Evolutionary conservation across 2,888 invertebrate species (phyloP).

Genomic region (Drosophila neotestacea): DNA sequence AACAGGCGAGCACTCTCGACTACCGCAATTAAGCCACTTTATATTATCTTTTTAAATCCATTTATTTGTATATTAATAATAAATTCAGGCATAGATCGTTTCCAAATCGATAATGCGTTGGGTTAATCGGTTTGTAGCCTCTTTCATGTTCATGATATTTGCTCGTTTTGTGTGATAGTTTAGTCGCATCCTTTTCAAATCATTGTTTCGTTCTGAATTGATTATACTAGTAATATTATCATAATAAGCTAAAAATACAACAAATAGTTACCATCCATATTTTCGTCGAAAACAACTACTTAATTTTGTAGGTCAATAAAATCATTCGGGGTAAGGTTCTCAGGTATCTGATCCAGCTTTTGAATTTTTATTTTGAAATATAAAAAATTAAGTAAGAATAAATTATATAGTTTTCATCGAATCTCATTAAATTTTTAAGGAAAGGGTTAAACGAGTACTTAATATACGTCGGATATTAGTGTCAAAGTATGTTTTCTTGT

Average conservation of each 20-base stretch:
- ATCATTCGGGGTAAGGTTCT: slow-evolving; percentile 72
- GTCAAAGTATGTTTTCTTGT: slow-evolving; percentile 69
- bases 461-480: slow-evolving; percentile 55
- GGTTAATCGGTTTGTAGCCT: slow-evolving; percentile 24
- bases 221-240: background rate
- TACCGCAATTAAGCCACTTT: too few relatives aligned
- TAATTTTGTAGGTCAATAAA: slow-evolving; percentile 79
- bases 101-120: slow-evolving; percentile 34
- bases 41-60: background rate
- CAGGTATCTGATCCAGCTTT: slow-evolving; percentile 75
- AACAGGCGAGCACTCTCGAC: too few relatives aligned
- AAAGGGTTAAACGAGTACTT: slow-evolving; percentile 18
- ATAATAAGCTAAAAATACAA: background rate
- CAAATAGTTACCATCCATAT: slow-evolving; percentile 78
- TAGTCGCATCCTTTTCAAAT: slow-evolving; percentile 66
- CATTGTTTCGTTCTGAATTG: slow-evolving; percentile 73
- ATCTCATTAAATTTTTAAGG: too few relatives aligned
- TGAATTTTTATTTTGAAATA: slow-evolving; percentile 61
- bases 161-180: slow-evolving; percentile 64
- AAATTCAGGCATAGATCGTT: slow-evolving; percentile 7
- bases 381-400: background rate
- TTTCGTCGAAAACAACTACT: slow-evolving; percentile 74
- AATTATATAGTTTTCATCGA: too few relatives aligned
- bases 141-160: too few relatives aligned
- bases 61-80: background rate